phyloP scores from a whole-genome alignment of 2,888 invertebrate species.

The Schizotus pectinicornis region DNA sequence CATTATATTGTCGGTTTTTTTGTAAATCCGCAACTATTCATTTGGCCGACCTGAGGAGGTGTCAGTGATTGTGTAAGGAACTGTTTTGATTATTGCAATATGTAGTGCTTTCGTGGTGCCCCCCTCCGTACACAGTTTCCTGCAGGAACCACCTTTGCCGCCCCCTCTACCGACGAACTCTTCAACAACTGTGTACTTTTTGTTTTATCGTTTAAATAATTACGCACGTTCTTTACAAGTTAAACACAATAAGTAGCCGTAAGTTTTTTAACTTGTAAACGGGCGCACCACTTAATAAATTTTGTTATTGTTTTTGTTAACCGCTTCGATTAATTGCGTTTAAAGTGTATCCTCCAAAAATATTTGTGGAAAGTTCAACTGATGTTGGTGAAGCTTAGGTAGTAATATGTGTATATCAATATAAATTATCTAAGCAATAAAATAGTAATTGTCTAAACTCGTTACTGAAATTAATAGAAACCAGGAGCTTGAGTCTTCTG shows the following conservation, averaged over 20 bases:
- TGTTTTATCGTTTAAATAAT: no score
- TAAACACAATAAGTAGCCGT: no score
- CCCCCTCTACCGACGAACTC: no score
- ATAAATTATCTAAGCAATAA: conserved; percentile 37
- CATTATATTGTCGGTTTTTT: conserved; percentile 66
- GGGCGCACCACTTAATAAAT: background rate
- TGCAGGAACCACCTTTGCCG: no score
- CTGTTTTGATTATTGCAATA: background rate
- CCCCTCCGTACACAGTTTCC: no score
- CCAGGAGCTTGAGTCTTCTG: conserved; percentile 11
- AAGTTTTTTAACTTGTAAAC: background rate
- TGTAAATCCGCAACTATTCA: conserved; percentile 21
- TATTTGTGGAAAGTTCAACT: no score
- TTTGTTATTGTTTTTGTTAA: conserved; percentile 3
- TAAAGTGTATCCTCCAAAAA: conserved; percentile 1
- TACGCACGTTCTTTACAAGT: no score
- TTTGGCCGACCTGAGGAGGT: conserved; percentile 8
- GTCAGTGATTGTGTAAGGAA: conserved; percentile 13
- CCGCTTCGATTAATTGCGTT: conserved; percentile 9
- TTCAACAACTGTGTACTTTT: no score
- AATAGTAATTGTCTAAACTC: conserved; percentile 16
- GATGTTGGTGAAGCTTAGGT: conserved; percentile 23
- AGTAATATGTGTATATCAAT: conserved; percentile 21
- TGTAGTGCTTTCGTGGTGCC: no score
- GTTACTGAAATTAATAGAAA: conserved; percentile 6